These are phyloP conservation scores for Poecilia picta DNA, from an alignment of 2,797 vertebrate species.

Conservation along the genomic window DNA sequence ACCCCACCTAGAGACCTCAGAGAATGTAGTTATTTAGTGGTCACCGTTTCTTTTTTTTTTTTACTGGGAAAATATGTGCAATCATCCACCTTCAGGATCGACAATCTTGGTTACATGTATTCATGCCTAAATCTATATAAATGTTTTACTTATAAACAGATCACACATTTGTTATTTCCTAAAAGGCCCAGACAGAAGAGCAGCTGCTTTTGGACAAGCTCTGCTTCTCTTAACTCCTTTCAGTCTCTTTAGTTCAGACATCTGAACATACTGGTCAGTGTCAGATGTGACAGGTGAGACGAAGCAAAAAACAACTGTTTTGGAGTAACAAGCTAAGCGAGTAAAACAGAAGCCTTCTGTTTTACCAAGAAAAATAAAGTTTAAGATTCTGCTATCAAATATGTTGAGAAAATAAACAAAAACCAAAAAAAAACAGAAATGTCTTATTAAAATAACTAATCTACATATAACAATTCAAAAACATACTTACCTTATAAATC, in stretches of 20 bases:
- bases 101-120: background rate
- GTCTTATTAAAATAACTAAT: slow-evolving; percentile 21
- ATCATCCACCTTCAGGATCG: background rate
- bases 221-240: slow-evolving; percentile 24
- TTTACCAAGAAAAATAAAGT: slow-evolving; percentile 7
- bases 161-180: background rate
- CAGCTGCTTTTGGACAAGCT: slow-evolving; percentile 8
- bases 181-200: background rate
- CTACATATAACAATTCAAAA: slow-evolving; percentile 28
- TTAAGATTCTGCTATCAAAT: slow-evolving; percentile 19
- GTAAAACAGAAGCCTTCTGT: slow-evolving; percentile 2
- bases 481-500: slow-evolving; percentile 67
- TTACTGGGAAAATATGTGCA: background rate
- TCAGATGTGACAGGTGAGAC: slow-evolving; percentile 30
- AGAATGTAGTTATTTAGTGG: slow-evolving; percentile 18
- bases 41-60: background rate
- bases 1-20: slow-evolving; percentile 67
- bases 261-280: slow-evolving; percentile 28
- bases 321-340: slow-evolving; percentile 22
- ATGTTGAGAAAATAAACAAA: slow-evolving; percentile 1
- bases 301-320: slow-evolving; percentile 47
- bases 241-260: slow-evolving; percentile 26
- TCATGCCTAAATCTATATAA: background rate
- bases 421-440: background rate
- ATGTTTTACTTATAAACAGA: slow-evolving; percentile 5